These are phyloP conservation scores for Porites evermanni DNA, from an alignment of 92 coral and sea anemone genomes.

Conservation along the genomic window DNA sequence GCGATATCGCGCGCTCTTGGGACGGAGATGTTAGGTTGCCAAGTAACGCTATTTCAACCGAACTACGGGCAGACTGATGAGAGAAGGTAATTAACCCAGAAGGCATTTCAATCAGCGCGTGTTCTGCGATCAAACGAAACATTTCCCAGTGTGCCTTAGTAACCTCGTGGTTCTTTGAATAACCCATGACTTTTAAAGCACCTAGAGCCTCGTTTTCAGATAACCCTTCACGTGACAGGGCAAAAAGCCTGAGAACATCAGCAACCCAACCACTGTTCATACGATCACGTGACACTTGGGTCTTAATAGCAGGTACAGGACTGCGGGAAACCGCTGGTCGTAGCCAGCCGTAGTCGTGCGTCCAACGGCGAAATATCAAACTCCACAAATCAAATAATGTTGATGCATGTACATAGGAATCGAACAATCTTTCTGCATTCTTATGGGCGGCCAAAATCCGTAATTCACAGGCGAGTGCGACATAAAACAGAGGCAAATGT, in stretches of 20 bases:
- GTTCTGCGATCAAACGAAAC: slow-evolving; percentile 79
- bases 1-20: slow-evolving; percentile 85
- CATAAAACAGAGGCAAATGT: slow-evolving; percentile 84
- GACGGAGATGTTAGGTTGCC: slow-evolving; percentile 95
- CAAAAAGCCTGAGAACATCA: slow-evolving; percentile 84
- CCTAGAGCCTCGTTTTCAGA: slow-evolving; percentile 82
- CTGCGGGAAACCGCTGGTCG: slow-evolving; percentile 84
- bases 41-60: slow-evolving; percentile 86
- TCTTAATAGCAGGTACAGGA: slow-evolving; percentile 83
- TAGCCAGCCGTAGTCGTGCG: slow-evolving; percentile 97
- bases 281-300: slow-evolving; percentile 97
- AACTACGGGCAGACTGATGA: slow-evolving; percentile 78
- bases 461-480: slow-evolving; percentile 85
- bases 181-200: slow-evolving; percentile 89
- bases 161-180: slow-evolving; percentile 75
- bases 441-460: slow-evolving; percentile 79
- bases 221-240: slow-evolving; percentile 91
- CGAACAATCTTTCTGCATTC: slow-evolving; percentile 85
- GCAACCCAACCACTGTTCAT: slow-evolving; percentile 98
- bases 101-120: slow-evolving; percentile 74
- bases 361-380: slow-evolving; percentile 95
- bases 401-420: slow-evolving; percentile 78
- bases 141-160: slow-evolving; percentile 90
- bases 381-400: slow-evolving; percentile 89
- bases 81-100: slow-evolving; percentile 82